phyloP scores from a whole-genome alignment of 2,888 invertebrate genomes.

The Teleogryllus oceanicus region DNA sequence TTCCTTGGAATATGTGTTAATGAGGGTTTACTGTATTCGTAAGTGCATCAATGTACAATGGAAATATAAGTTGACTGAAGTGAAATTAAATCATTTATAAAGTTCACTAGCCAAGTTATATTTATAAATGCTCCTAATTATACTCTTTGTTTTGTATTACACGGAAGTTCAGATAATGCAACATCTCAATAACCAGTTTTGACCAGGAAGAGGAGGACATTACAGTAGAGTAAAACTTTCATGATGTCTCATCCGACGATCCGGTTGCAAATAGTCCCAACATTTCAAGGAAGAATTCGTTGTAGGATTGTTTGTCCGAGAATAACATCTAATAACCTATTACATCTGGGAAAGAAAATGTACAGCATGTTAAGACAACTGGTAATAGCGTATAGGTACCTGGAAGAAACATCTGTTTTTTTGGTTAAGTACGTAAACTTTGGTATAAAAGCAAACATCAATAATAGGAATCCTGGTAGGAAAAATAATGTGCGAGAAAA shows the following conservation, averaged over 20 bases:
- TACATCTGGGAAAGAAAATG: background rate
- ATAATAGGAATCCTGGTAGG: background rate
- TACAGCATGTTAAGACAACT: background rate
- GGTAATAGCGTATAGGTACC: conserved; percentile 1
- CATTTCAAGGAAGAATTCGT: background rate
- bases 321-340: background rate
- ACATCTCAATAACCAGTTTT: too few species aligned
- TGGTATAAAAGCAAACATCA: conserved; percentile 9
- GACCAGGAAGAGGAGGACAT: too few species aligned
- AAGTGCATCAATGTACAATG: too few species aligned
- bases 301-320: background rate
- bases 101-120: too few species aligned
- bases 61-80: too few species aligned
- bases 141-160: too few species aligned
- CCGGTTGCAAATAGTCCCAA: background rate
- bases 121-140: too few species aligned
- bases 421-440: conserved; percentile 18
- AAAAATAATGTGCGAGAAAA: background rate
- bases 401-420: conserved; percentile 3
- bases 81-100: too few species aligned
- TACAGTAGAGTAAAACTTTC: too few species aligned
- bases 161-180: too few species aligned
- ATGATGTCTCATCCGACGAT: background rate
- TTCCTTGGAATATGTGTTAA: too few species aligned
- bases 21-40: too few species aligned